Evolutionary conservation across 2,113 vertebrate species (phyloP), one percentile per base, ranked within the genome.

Genomic region (Asarcornis scutulata): DNA sequence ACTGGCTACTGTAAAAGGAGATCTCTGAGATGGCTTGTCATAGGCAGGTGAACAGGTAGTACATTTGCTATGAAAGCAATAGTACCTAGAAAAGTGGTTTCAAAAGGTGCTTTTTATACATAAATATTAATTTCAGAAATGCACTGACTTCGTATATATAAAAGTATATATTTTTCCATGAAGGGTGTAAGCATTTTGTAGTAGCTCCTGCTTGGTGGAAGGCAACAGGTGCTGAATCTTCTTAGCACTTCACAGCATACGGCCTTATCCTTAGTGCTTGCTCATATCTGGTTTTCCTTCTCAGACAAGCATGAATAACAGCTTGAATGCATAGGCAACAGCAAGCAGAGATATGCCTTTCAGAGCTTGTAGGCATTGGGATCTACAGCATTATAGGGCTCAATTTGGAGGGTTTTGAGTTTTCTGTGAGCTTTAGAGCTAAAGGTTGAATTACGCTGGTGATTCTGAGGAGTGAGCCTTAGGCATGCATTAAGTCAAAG

Each of bases 61-160:
- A 50, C 27, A 4, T 77, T 44, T 3, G 3, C n/a, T 67, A 23
- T 0, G 10, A 66, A 18, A 11, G 17, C 12, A 3, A 11, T 0
- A 42, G 40, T 8, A 63, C 32, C 40, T 44, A 2, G 7, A 67
- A 36, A 86, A 60, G 22, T 1, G 1, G 2, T 26, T 91, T 68
- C 20, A 77, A 48, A 48, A 60, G 29, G 20, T 16, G 18, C 55
- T 56, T 36, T 44, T 21, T 25, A 18, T 8, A 8, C 53, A 67
- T 38, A 50, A 71, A 44, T 31, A 53, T 14, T 48, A 0, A 11
- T 40, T 91, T 82, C 23, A 84, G 50, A 81, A 89, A 42, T 3
- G 53, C 27, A 14, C 5, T 18, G 13, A 36, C 71, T 86, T 52
- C 0, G 31, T 11, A 5, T 1, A 13, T 3, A 10, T 14, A 18